Evolutionary conservation across 2,888 invertebrate genomes (phyloP).

Genomic region (Caradrina kadenii): DNA sequence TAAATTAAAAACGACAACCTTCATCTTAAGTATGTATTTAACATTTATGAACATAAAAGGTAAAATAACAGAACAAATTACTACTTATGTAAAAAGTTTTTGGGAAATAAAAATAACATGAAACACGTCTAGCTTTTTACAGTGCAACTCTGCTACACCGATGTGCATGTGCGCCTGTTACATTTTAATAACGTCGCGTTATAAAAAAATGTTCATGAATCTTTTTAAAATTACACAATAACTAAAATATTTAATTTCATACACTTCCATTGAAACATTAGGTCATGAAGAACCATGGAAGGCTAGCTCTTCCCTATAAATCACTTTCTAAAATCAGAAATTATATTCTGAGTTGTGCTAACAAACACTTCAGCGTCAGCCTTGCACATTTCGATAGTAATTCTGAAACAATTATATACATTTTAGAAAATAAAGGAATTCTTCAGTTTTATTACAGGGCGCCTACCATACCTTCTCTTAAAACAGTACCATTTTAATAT

Average conservation of each 20-base stretch:
- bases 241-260: slow-evolving; percentile 6
- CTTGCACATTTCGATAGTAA: slow-evolving; percentile 68
- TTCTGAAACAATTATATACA: slow-evolving; percentile 70
- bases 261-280: background rate
- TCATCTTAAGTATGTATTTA: background rate
- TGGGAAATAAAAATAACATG: slow-evolving; percentile 16
- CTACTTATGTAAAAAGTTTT: background rate
- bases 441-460: too few relatives aligned
- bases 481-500: too few relatives aligned
- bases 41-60: background rate
- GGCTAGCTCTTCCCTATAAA: background rate
- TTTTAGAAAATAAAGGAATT: slow-evolving; percentile 4
- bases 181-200: background rate
- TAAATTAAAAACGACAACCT: too few relatives aligned
- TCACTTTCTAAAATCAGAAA: slow-evolving; percentile 41
- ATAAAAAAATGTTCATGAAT: background rate
- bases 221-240: background rate
- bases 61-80: slow-evolving; percentile 7
- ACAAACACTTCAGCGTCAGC: slow-evolving; percentile 64
- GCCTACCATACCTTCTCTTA: too few relatives aligned
- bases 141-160: background rate
- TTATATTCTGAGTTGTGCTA: slow-evolving; percentile 43
- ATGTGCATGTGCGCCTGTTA: background rate
- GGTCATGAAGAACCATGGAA: background rate
- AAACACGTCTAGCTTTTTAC: background rate